Evolutionary conservation across 1,140 invertebrate genomes (phyloP), one percentile per base, ranked within the genome.

Genomic region (Nixonia krombeini): DNA sequence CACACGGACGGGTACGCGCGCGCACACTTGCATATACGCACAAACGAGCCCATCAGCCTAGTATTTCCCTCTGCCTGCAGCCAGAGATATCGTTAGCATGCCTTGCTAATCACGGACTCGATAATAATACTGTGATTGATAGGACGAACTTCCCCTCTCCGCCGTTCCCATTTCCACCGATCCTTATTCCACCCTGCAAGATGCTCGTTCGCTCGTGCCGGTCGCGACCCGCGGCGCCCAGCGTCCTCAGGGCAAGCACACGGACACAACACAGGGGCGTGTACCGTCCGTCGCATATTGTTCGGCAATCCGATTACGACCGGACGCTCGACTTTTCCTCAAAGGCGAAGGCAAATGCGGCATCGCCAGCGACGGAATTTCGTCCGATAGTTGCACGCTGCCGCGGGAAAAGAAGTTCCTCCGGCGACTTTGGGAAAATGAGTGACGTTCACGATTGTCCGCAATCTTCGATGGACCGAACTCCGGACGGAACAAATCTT

Each of bases 61-160:
- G 55, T 47, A 58, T 61, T 45, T 73, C 73, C 71, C 73, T 77
- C 71, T 74, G 79, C 78, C 80, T 78, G 73, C 71, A 75, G 75
- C 76, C 75, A 80, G 81, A 82, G 79, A 83, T 85, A 85, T 85
- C 82, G 82, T 85, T 85, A 83, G 79, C 83, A 78, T 85, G 83
- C 83, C 81, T 85, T 84, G 80, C 81, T 85, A 85, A 83, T 84
- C 81, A 84, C 79, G 78, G 75, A 77, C 79, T 81, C 81, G 83
- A 85, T 84, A 83, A 85, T 85, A 85, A 83, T 84, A 85, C 77
- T 80, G 79, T 84, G 83, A 85, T 85, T 85, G 82, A 85, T 85
- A 84, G 82, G 77, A 82, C 79, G 82, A 78, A 80, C 74, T 74
- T 74, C 73, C 58, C 47, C 56, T 37, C 52, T 15, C 49, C 50